Percentiles rank a stretch among this genome's conserved stretches.
phyloP scores from a whole-genome alignment of 2,113 vertebrate genomes.

The Psophia crepitans region DNA sequence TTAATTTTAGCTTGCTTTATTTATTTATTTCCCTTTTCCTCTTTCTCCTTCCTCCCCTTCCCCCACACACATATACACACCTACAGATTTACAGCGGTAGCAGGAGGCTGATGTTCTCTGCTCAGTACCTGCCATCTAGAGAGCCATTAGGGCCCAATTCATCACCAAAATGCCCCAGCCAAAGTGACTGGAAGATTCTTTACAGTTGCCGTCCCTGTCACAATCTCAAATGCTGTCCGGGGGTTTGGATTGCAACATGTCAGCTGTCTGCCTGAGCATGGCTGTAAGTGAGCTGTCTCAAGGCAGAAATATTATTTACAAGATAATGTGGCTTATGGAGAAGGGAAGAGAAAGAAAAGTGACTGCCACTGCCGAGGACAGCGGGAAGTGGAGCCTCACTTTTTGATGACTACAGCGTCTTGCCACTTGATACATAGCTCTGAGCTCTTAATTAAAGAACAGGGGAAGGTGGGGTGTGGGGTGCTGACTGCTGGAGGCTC shows the following conservation, averaged over 20 bases:
- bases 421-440: not conserved
- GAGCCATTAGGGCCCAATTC: not conserved
- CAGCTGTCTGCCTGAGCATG: not conserved
- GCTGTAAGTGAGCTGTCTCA: constrained; percentile 10
- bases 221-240: not conserved
- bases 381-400: not conserved
- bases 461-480: not conserved
- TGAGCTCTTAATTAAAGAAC: not conserved
- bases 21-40: not conserved
- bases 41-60: not conserved
- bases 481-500: not conserved
- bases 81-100: not conserved
- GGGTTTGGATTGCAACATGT: not conserved
- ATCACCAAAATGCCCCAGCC: not conserved
- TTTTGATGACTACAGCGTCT: not conserved
- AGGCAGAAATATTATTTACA: constrained; percentile 37
- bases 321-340: not conserved
- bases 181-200: not conserved
- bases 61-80: accelerated
- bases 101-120: not conserved
- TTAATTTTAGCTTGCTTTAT: not conserved
- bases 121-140: not conserved
- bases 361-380: not conserved
- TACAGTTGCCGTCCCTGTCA: not conserved
- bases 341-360: not conserved